Percentiles rank a stretch among this genome's conserved stretches.
These are phyloP conservation scores for Meloe dianella DNA, from an alignment of 2,888 invertebrate genomes.

Conservation along the genomic window DNA sequence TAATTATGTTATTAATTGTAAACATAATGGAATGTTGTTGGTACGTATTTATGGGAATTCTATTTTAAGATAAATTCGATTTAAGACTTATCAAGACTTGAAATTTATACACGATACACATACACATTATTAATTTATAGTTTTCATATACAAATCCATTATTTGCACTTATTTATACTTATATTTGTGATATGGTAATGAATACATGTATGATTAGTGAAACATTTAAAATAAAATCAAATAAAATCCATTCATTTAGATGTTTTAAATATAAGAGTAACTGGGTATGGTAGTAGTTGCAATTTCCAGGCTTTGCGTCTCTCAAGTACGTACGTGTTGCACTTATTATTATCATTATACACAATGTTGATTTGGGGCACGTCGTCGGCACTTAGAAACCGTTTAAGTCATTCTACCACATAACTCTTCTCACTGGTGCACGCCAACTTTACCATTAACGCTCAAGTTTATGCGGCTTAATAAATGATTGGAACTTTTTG, in stretches of 20 bases:
- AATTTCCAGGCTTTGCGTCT: no score
- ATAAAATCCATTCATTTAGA: neutral
- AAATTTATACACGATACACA: neutral
- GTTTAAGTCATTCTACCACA: no score
- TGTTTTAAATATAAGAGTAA: neutral
- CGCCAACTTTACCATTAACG: no score
- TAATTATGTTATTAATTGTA: constrained; percentile 7
- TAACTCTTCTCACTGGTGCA: no score
- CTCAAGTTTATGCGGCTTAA: no score
- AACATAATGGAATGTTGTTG: constrained; percentile 2
- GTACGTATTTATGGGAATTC: neutral
- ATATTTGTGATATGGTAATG: constrained; percentile 44
- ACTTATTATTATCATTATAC: no score
- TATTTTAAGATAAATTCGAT: neutral
- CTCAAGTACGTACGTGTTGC: no score
- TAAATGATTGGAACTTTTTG: no score
- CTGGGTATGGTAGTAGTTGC: no score
- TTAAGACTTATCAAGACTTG: constrained; percentile 3
- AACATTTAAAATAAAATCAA: neutral
- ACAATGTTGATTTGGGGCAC: no score
- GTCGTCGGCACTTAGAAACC: no score
- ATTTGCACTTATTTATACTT: constrained; percentile 41
- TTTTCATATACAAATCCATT: constrained; percentile 6
- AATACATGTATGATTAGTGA: neutral
- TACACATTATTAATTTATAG: constrained; percentile 5